These are phyloP conservation scores for Brachypteracias leptosomus DNA, from an alignment of 2,113 vertebrate species.

Conservation along the genomic window DNA sequence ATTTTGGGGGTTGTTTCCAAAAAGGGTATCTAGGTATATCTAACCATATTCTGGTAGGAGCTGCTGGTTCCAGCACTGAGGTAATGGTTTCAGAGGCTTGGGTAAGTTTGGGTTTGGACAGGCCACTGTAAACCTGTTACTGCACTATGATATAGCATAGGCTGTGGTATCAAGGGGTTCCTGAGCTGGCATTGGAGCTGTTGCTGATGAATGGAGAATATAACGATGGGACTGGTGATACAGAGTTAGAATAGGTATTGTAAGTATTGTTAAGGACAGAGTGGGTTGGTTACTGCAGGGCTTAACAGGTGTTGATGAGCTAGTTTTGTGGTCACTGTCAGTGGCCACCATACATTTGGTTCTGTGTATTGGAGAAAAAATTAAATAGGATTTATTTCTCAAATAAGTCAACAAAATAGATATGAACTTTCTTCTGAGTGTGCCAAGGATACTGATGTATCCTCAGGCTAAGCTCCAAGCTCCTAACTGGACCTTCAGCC, in stretches of 20 bases:
- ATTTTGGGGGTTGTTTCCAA: not conserved
- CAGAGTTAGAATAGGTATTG: not conserved
- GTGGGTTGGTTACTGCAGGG: not conserved
- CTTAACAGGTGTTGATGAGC: not conserved
- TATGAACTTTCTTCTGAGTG: not conserved
- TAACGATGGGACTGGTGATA: not conserved
- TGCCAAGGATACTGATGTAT: not conserved
- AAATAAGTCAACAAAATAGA: not conserved
- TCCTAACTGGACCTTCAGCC: not conserved
- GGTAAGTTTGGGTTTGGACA: not conserved
- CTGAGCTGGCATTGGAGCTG: not conserved
- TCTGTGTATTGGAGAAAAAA: not conserved
- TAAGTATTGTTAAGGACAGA: not conserved
- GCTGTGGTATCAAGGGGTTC: not conserved
- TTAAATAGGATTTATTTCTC: not conserved
- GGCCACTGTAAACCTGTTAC: not conserved
- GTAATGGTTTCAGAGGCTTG: not conserved
- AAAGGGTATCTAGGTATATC: not conserved
- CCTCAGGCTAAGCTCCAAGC: not conserved
- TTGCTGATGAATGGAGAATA: not conserved
- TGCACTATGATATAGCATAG: rapidly evolving
- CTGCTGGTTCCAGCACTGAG: rapidly evolving
- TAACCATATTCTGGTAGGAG: not conserved
- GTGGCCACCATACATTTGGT: not conserved
- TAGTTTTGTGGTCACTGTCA: not conserved